Evolutionary conservation across 1,140 invertebrate genomes (phyloP).

Genomic region (Drosophila sproati): DNA sequence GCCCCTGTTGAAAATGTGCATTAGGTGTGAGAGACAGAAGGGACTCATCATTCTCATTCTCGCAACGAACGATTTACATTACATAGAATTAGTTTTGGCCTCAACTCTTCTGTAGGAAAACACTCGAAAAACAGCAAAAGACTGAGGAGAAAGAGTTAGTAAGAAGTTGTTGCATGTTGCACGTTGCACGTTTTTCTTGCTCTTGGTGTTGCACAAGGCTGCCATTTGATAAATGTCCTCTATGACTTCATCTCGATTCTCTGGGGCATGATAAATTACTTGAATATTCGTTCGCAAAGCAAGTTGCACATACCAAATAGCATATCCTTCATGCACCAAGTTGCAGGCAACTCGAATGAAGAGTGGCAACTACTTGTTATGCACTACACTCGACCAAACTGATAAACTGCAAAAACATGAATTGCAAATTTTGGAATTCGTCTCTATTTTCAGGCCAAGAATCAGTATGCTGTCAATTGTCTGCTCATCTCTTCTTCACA

Average conservation of each 20-base stretch:
- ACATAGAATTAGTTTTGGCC: constrained; percentile 44
- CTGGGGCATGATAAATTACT: constrained; percentile 73
- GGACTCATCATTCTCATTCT: constrained; percentile 51
- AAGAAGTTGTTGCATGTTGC: constrained; percentile 6
- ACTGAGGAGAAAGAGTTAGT: background rate
- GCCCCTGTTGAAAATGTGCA: constrained; percentile 14
- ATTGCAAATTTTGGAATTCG: background rate
- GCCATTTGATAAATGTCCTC: constrained; percentile 68
- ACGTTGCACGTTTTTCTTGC: constrained; percentile 39
- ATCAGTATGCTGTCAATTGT: background rate
- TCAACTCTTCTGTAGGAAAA: constrained; percentile 29
- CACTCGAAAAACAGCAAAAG: background rate
- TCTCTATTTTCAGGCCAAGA: background rate
- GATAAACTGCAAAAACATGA: background rate
- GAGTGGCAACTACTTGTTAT: constrained; percentile 5
- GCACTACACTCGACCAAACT: background rate
- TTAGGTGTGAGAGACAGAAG: constrained; percentile 37
- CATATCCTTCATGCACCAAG: constrained; percentile 3
- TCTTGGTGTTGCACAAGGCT: constrained; percentile 50
- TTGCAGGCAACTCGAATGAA: constrained; percentile 1
- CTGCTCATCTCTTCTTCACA: too few relatives aligned
- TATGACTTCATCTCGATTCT: constrained; percentile 36
- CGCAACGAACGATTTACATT: constrained; percentile 67
- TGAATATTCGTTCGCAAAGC: constrained; percentile 25
- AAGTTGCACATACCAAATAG: constrained; percentile 18